These are phyloP conservation scores for Dolichallabes microphthalmus DNA, from an alignment of 2,113 vertebrate species.

Conservation along the genomic window DNA sequence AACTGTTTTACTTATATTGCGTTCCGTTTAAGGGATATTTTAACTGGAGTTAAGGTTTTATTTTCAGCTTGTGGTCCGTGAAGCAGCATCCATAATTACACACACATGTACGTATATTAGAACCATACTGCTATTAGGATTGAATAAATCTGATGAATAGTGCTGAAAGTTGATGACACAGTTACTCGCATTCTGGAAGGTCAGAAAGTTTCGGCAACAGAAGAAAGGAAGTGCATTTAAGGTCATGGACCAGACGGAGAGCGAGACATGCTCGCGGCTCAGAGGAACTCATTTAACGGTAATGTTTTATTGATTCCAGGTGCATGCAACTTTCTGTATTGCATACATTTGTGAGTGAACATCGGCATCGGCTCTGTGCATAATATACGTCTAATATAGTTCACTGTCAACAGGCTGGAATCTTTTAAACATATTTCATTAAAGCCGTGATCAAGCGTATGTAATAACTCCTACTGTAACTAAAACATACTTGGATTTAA, in stretches of 20 bases:
- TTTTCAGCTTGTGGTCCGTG: not conserved
- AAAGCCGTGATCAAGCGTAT: not conserved
- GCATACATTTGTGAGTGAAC: not conserved
- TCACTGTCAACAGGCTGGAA: not conserved
- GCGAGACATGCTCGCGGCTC: not conserved
- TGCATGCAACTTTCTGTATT: not conserved
- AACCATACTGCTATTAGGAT: not conserved
- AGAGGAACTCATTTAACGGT: not conserved
- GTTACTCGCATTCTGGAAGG: not conserved
- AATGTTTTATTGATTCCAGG: not conserved
- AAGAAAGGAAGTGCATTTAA: not conserved
- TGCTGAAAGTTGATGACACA: not conserved
- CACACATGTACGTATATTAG: not conserved
- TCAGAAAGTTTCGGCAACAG: not conserved
- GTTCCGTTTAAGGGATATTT: not conserved
- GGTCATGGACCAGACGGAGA: constrained; percentile 25
- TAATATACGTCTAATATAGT: too few species aligned
- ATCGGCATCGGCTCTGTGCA: too few species aligned
- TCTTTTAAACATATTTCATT: not conserved
- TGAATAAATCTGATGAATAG: not conserved
- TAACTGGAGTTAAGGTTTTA: not conserved
- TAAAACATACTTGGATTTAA: not conserved
- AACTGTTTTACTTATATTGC: not conserved
- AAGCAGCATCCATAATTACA: not conserved
- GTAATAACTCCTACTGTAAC: not conserved